Conservation (phyloP, 2,113 vertebrate genomes). For the Lasiurus borealis region DNA sequence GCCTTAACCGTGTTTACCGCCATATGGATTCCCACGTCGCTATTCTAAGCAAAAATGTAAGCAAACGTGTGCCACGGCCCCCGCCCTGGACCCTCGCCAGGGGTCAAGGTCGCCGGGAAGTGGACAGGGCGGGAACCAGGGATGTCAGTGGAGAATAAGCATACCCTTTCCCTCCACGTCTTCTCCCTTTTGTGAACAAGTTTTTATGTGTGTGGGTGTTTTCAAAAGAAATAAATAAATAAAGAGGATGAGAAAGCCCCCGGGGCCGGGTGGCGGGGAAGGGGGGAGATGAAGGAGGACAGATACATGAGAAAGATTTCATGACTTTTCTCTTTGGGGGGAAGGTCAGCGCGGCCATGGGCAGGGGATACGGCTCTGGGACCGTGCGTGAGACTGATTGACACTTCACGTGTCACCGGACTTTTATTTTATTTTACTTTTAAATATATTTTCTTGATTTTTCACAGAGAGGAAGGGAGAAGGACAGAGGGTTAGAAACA, state of each 20-base stretch:
- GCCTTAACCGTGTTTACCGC: not conserved
- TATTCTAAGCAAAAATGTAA: not conserved
- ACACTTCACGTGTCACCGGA: no score
- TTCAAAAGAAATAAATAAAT: no score
- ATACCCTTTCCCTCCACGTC: conserved; percentile 35
- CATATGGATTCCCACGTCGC: not conserved
- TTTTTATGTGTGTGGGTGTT: not conserved
- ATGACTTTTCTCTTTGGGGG: not conserved
- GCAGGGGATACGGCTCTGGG: not conserved
- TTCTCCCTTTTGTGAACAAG: not conserved
- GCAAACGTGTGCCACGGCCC: not conserved
- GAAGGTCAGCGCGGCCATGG: not conserved
- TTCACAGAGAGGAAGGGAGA: no score
- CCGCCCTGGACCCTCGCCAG: not conserved
- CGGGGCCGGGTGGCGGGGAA: not conserved
- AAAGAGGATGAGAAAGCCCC: not conserved
- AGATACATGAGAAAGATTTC: not conserved
- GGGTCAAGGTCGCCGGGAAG: not conserved
- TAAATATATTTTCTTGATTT: no score
- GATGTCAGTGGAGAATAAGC: not conserved
- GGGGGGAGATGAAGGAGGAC: not conserved
- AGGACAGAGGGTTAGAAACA: no score
- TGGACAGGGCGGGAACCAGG: conserved; percentile 22
- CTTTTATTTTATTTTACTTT: no score
- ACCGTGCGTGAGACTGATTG: no score